These are phyloP conservation scores for Cavia aperea DNA, from an alignment of 2,113 vertebrate genomes.

Conservation along the genomic window DNA sequence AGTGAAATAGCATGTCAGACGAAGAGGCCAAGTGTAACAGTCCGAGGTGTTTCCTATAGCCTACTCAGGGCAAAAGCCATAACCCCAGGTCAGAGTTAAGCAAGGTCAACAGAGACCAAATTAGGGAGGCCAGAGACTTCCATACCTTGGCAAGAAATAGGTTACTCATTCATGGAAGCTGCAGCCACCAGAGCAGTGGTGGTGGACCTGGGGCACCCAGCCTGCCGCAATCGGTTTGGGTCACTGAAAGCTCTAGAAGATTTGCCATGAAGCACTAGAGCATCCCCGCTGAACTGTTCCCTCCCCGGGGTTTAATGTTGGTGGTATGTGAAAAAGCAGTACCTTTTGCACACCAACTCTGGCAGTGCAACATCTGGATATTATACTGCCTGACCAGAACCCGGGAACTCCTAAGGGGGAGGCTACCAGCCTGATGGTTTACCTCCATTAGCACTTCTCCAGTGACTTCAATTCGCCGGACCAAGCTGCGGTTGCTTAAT, in stretches of 20 bases:
- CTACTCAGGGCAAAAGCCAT: not conserved
- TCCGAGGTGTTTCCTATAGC: not conserved
- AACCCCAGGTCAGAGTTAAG: not conserved
- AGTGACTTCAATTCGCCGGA: not conserved
- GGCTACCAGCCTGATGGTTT: not conserved
- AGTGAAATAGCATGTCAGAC: not conserved
- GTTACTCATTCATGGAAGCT: not conserved
- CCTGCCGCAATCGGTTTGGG: not conserved
- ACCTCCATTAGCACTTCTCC: not conserved
- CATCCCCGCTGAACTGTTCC: not conserved
- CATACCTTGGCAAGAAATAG: not conserved
- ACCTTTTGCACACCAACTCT: not conserved
- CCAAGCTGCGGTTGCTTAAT: not conserved
- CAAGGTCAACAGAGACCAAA: not conserved
- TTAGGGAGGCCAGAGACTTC: not conserved
- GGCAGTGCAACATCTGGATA: not conserved
- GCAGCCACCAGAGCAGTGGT: not conserved
- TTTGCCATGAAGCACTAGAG: not conserved
- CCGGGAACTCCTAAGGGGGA: not conserved
- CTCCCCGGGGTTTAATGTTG: not conserved
- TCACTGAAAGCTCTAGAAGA: not conserved
- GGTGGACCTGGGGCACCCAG: not conserved
- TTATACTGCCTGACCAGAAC: no score
- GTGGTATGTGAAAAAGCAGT: not conserved
- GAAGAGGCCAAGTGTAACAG: not conserved